Evolutionary conservation across 2,113 vertebrate species (phyloP).

Genomic region (Myotis yumanensis): DNA sequence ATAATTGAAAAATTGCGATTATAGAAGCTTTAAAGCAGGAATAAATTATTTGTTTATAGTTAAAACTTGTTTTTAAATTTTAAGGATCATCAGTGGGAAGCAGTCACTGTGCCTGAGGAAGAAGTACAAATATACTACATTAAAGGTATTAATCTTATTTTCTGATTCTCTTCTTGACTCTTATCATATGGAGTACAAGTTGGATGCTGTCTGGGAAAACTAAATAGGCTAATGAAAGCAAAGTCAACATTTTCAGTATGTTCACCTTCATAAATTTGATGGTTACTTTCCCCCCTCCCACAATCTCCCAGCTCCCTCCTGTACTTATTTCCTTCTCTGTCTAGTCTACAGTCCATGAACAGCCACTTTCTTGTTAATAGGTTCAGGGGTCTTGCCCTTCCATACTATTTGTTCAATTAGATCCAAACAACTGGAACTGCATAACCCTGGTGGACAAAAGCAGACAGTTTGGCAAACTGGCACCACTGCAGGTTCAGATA

Average conservation of each 20-base stretch:
- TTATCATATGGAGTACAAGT: background rate
- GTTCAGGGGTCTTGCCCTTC: background rate
- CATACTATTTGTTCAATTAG: background rate
- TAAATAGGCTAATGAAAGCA: background rate
- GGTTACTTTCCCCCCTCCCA: background rate
- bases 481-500: background rate
- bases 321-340: background rate
- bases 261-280: background rate
- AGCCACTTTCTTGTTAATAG: background rate
- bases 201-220: background rate
- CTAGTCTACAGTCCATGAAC: background rate
- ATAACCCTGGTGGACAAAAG: background rate
- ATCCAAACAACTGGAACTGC: background rate
- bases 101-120: conserved; percentile 89
- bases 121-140: conserved; percentile 89
- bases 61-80: conserved; percentile 70
- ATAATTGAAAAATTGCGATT: conserved; percentile 20
- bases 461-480: background rate
- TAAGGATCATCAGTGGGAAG: conserved; percentile 94
- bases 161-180: background rate
- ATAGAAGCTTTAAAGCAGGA: conserved; percentile 12
- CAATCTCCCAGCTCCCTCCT: background rate
- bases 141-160: conserved; percentile 85
- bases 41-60: conserved; percentile 28
- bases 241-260: background rate